Evolutionary conservation across 2,113 vertebrate genomes (phyloP).

Genomic region (Hippocampus zosterae): DNA sequence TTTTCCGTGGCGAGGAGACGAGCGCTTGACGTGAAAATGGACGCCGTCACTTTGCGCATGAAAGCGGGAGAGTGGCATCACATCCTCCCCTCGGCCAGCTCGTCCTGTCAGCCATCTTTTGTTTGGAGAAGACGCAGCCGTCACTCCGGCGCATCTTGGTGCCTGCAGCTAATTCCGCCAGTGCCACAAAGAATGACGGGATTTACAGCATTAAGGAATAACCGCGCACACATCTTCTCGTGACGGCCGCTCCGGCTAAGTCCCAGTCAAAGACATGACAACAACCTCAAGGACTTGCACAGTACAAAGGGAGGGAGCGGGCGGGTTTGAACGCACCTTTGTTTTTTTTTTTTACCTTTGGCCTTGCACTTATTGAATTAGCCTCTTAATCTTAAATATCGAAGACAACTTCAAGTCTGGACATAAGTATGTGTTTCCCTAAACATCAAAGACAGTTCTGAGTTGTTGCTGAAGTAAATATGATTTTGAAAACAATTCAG

Average conservation of each 20-base stretch:
- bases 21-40: constrained; percentile 23
- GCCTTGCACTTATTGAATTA: no score
- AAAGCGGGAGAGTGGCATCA: constrained; percentile 16
- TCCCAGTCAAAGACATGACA: constrained; percentile 22
- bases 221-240: constrained; percentile 17
- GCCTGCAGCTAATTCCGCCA: constrained; percentile 29
- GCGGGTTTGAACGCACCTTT: background rate
- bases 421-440: background rate
- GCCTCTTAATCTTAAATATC: no score
- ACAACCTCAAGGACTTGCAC: constrained; percentile 5
- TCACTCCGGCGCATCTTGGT: constrained; percentile 27
- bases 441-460: background rate
- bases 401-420: no score
- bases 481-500: background rate
- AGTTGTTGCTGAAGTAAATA: background rate
- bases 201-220: constrained; percentile 36
- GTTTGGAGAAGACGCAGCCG: constrained; percentile 31
- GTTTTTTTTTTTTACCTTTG: background rate
- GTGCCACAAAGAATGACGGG: constrained; percentile 33
- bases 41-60: constrained; percentile 10
- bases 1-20: background rate
- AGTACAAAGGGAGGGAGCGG: background rate
- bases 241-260: constrained; percentile 11
- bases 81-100: background rate
- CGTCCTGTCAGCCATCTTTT: constrained; percentile 22